Conservation (phyloP, 2,888 invertebrate species). For the Caenorhabditis macrosperma region DNA sequence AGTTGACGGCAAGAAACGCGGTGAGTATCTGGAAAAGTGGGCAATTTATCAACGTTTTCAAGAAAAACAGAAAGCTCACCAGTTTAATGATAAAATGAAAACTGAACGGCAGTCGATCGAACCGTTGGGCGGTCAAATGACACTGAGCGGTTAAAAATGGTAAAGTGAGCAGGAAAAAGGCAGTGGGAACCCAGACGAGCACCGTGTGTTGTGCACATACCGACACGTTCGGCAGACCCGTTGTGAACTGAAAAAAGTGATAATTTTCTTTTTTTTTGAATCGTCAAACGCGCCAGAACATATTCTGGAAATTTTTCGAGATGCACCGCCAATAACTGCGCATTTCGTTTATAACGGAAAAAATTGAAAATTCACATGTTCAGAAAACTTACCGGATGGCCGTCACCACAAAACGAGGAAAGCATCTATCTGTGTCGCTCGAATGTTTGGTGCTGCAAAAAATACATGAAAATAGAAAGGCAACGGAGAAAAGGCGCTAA, state of each 20-base stretch:
- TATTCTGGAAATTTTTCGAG: not conserved
- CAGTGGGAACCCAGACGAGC: slow-evolving; percentile 75
- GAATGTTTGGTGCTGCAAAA: slow-evolving; percentile 42
- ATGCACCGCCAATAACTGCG: too few relatives aligned
- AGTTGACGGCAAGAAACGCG: slow-evolving; percentile 37
- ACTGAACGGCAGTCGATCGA: slow-evolving; percentile 43
- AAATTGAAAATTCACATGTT: not conserved
- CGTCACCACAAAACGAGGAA: slow-evolving; percentile 53
- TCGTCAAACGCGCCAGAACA: too few relatives aligned
- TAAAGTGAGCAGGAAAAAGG: slow-evolving; percentile 64
- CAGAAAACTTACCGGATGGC: slow-evolving; percentile 39
- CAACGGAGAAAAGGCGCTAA: not conserved
- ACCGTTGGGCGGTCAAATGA: slow-evolving; percentile 40
- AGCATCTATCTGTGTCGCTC: slow-evolving; percentile 49
- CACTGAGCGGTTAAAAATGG: slow-evolving; percentile 62
- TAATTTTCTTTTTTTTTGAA: not conserved
- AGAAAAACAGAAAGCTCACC: too few relatives aligned
- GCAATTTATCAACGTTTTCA: too few relatives aligned
- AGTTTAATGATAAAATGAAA: slow-evolving; percentile 50
- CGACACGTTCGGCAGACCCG: slow-evolving; percentile 73
- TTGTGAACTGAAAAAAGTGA: slow-evolving; percentile 53
- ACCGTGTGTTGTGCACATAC: slow-evolving; percentile 76
- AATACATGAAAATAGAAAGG: not conserved
- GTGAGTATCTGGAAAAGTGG: slow-evolving; percentile 26
- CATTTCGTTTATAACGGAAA: too few relatives aligned